Base-by-base conservation (phyloP, 1,140 invertebrate species). In the Whitmania pigra region DNA sequence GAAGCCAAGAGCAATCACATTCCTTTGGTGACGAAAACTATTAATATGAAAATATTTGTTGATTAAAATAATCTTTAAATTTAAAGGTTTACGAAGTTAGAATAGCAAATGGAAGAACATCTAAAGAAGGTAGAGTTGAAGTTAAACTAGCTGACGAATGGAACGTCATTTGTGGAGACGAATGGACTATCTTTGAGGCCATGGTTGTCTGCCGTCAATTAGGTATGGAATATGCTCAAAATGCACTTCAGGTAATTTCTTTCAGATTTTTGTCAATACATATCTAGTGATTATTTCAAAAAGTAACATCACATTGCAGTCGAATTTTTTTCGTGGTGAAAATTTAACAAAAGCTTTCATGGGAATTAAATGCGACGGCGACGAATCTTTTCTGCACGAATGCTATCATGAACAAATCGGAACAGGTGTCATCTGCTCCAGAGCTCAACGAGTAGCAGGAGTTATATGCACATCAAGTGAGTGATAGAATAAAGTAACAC, bases 171-270 rank as follows among this genome's bases (percentile, higher is more conserved):
- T 81, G 80, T 72, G 76, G 77, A 25, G 76, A 78, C 53, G 29
- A 76, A 27, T 81, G 80, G 80, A 77, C 74, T 40, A 67, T 80
- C 20, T 71, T 73, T 13, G 78, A 80, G 68, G 75, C 76, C 11
- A 77, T 76, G 70, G 80, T 80, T 6, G 76, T 74, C 0, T 81
- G 80, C 60, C 71, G 76, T 29, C 76, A 80, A 60, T 40, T 79
- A 20, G 74, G 75, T 7, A 20, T 75, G 25, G 76, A 76, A 9
- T 75, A 78, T 66, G 78, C 74, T n/a, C 75, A 77, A 27, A 75
- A 77, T 71, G 74, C 76, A 0, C 63, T 76, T 22, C 53, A 71
- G 72, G 79, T 80, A 67, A 75, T 71, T 72, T 25, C 31, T 36
- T 36, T 36, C 31, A 36, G 6, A 36, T 36, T 36, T 36, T 36